A percentile compares a stretch with the other conserved stretches of the same genome.
phyloP scores from a whole-genome alignment of 1,140 invertebrate species.

The Mamestra configurata region DNA sequence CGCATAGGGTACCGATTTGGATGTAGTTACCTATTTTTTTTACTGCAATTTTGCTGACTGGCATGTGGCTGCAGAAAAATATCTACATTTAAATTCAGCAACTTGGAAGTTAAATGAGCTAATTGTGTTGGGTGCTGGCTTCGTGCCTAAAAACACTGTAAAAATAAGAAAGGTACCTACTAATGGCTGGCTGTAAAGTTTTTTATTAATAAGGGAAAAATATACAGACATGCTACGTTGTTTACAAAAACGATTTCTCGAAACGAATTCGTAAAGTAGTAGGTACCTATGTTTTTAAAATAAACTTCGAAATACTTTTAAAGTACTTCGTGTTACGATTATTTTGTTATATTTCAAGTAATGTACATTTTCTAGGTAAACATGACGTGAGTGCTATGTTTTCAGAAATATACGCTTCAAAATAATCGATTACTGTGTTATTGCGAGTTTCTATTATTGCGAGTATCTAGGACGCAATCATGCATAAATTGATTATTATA shows the following conservation, averaged over 20 bases:
- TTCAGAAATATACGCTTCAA: background rate
- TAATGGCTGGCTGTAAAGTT: background rate
- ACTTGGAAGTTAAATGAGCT: constrained; percentile 13
- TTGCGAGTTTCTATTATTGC: constrained; percentile 25
- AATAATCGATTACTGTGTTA: constrained; percentile 19
- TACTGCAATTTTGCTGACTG: background rate
- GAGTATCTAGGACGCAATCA: constrained; percentile 27
- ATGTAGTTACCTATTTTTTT: background rate
- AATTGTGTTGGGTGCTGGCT: background rate
- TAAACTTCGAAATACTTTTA: background rate
- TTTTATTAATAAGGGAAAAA: background rate
- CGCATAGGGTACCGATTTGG: background rate
- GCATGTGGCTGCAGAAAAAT: background rate
- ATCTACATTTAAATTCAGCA: background rate
- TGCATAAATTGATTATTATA: constrained; percentile 28
- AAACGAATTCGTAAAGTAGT: no score
- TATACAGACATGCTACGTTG: no score
- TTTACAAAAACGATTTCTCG: no score
- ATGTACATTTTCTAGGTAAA: background rate
- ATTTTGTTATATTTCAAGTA: background rate
- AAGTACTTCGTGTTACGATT: background rate
- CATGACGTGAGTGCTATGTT: background rate
- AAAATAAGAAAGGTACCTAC: no score
- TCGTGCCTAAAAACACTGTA: background rate
- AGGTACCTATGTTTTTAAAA: no score